Evolutionary conservation across 1,140 invertebrate species (phyloP).

Genomic region (Rhizoglyphus robini): DNA sequence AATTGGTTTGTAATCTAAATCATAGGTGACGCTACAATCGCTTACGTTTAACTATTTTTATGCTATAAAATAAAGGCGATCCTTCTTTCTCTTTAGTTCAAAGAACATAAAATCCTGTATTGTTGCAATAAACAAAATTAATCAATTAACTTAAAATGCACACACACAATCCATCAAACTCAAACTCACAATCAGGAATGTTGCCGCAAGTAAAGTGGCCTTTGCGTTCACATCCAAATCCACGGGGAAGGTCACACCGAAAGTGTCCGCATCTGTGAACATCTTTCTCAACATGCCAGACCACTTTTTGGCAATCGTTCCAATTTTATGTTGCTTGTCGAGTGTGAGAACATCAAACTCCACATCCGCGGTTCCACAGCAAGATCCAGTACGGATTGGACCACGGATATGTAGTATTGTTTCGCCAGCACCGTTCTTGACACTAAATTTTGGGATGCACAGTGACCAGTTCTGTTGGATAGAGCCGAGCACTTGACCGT

Average conservation of each 20-base stretch:
- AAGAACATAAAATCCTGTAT: no score
- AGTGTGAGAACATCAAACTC: conserved; percentile 32
- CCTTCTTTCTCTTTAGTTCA: no score
- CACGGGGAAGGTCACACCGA: conserved; percentile 59
- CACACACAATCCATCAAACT: conserved; percentile 62
- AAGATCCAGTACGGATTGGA: conserved; percentile 51
- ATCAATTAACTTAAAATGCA: no score
- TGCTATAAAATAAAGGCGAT: no score
- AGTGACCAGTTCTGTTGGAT: conserved; percentile 71
- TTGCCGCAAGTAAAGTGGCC: no score
- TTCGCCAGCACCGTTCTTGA: conserved; percentile 57
- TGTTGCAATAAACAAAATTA: no score
- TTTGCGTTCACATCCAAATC: no score
- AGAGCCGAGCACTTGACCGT: conserved; percentile 44
- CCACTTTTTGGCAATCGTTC: conserved; percentile 63
- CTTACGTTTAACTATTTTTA: no score
- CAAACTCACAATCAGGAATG: no score
- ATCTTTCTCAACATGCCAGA: conserved; percentile 49
- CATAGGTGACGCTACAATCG: no score
- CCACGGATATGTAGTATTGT: conserved; percentile 64
- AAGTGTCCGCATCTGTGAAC: conserved; percentile 59
- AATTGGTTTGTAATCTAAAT: no score
- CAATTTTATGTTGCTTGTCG: conserved; percentile 38
- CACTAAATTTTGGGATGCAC: conserved; percentile 54
- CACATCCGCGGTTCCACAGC: no score